Evolutionary conservation across 2,113 vertebrate genomes (phyloP), one percentile per base, ranked within the genome.

Genomic region (Nerophis lumbriciformis): DNA sequence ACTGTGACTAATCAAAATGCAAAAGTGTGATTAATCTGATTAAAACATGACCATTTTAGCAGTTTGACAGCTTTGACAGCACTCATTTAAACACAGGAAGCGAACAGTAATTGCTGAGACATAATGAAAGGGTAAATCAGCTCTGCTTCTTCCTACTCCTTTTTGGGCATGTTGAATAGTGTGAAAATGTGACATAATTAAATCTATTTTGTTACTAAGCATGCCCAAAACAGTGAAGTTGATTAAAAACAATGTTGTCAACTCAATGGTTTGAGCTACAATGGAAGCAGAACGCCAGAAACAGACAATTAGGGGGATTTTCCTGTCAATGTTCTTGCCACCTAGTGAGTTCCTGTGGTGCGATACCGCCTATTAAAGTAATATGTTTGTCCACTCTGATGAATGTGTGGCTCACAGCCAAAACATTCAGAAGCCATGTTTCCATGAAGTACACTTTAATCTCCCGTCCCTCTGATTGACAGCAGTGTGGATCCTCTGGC

Each of bases 401-500:
- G 53, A 59, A 63, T 14, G 1, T 73, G 73, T 71, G 57, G 68
- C 59, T 19, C 14, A n/a, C 45, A 68, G 61, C 68, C 67, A 65
- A 57, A 74, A 61, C 61, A 65, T 53, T 66, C 62, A 51, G 49
- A 71, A 72, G 66, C 63, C 72, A 62, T 56, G 45, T 63, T 52
- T 68, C 42, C 8, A 35, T 6, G 67, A 65, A 45, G 45, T 59
- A 51, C 35, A 56, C 53, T 75, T 60, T 69, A 75, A 74, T 60
- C 75, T 69, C 61, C 45, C 48, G 16, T 48, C 55, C 56, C 68
- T 78, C 76, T 79, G 65, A 63, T 59, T 67, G 63, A 35, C 67
- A 67, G 65, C 66, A 45, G 44, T 50, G 56, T 73, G 60, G 59
- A 72, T 76, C 54, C 36, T 69, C 61, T 50, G 44, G 51, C 62